Base-by-base conservation (phyloP, 2,113 vertebrate species). In the Bos indicus region DNA sequence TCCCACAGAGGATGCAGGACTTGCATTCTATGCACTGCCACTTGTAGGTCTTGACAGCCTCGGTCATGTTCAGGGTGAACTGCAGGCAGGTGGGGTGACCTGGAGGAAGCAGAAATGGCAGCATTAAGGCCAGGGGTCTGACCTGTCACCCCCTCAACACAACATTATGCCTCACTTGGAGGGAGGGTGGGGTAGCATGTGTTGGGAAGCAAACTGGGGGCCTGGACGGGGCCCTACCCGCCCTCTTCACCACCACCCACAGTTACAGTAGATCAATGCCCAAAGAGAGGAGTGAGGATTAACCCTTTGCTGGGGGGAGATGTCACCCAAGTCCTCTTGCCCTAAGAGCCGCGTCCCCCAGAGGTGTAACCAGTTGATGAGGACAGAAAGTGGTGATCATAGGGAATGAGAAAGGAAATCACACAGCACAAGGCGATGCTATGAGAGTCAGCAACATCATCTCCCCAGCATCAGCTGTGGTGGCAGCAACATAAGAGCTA, bases 1-100 rank as follows among this genome's bases (percentile, higher is more conserved):
- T 99, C 96, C 99, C 99, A 91, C 99, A 99, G 97, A 99, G 99
- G 98, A 99, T 99, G 99, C 99, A 99, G 96, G 99, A 99, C 98
- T 99, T 99, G 99, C 99, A 99, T 98, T 99, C 99, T 98, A 99
- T 99, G 98, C 99, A 99, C 98, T 99, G 99, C 99, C 99, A 99
- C 98, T 99, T 99, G 99, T 99, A 99, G 95, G 99, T 99, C 98
- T 99, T 99, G 98, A 99, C 99, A 0, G 99, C 99, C 98, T 99
- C 99, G 28, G 99, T 99, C 99, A 99, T 99, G 99, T 99, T 99
- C 97, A 99, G 99, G 40, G 99, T 99, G 99, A 99, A 99, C 99
- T 99, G 99, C 99, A 99, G 99, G 98, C 99, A 99, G 91, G 99
- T 99, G 7, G 99, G 99, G 97, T 99, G 99, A 98, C 99, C 99